These are phyloP conservation scores for Campoletis sonorensis DNA, from an alignment of 1,140 invertebrate genomes.

Conservation along the genomic window DNA sequence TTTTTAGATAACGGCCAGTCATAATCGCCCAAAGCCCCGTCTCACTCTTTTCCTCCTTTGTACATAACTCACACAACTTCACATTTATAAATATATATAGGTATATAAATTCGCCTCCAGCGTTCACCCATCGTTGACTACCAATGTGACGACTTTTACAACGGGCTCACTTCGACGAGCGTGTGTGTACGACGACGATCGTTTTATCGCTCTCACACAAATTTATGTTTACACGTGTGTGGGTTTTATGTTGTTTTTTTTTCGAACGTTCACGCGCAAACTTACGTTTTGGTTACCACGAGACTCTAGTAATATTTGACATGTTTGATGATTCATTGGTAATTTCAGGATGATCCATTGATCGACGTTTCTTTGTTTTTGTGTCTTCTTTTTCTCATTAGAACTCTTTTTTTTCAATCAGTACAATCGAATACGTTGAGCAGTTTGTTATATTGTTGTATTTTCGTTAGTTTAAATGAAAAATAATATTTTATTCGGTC, in stretches of 20 bases:
- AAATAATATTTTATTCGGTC: too few species aligned
- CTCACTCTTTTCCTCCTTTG: too few species aligned
- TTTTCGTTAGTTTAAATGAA: too few species aligned
- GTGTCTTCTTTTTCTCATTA: not conserved
- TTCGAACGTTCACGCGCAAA: not conserved
- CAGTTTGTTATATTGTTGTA: too few species aligned
- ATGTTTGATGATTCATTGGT: not conserved
- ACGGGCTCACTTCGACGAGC: not conserved
- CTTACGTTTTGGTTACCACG: constrained; percentile 1
- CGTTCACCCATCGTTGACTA: not conserved
- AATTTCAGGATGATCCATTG: not conserved
- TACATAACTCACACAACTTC: not conserved
- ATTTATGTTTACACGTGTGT: not conserved
- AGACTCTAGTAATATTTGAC: not conserved
- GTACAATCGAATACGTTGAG: too few species aligned
- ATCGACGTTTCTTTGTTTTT: not conserved
- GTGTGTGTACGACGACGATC: not conserved
- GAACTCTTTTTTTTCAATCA: too few species aligned
- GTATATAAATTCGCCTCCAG: not conserved
- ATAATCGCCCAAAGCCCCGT: not conserved
- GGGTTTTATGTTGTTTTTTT: not conserved
- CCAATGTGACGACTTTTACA: not conserved
- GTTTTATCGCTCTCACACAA: not conserved
- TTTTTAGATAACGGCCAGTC: not conserved
- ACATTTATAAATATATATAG: not conserved